These are phyloP conservation scores for Danio albolineatus DNA, from an alignment of 2,797 vertebrate genomes.

Conservation along the genomic window DNA sequence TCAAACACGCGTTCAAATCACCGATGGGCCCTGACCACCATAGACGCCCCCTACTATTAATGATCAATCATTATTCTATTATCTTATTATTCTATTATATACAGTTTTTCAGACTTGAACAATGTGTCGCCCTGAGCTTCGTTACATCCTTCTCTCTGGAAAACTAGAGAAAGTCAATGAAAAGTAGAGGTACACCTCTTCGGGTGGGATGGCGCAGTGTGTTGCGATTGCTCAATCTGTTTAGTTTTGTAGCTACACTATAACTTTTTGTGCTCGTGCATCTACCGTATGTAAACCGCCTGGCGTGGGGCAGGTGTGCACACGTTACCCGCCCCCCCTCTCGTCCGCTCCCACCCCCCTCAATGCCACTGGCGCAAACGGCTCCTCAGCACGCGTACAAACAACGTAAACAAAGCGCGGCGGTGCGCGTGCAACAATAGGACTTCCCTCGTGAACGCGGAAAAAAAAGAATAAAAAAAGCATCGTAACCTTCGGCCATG, in stretches of 20 bases:
- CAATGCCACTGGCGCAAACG: slow-evolving; percentile 34
- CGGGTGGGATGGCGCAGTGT: not conserved
- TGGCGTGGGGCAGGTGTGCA: slow-evolving; percentile 74
- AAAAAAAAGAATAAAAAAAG: slow-evolving; percentile 77
- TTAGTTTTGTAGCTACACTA: slow-evolving; percentile 14
- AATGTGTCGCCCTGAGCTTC: not conserved
- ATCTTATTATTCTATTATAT: no score
- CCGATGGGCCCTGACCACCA: not conserved
- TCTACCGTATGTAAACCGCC: slow-evolving; percentile 20
- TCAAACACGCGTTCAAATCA: slow-evolving; percentile 20
- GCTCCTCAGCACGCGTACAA: slow-evolving; percentile 12
- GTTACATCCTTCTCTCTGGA: not conserved
- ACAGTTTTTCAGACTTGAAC: not conserved
- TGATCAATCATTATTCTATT: not conserved
- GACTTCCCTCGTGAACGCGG: slow-evolving; percentile 8
- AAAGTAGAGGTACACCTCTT: slow-evolving; percentile 27
- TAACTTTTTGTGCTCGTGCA: slow-evolving; percentile 17
- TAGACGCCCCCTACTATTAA: not conserved
- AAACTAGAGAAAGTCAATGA: slow-evolving; percentile 21
- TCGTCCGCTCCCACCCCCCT: not conserved
- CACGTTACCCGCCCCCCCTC: slow-evolving; percentile 60
- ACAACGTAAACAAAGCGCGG: slow-evolving; percentile 55
- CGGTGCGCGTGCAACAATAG: slow-evolving; percentile 34
- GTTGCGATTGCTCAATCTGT: slow-evolving; percentile 19
- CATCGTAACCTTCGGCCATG: slow-evolving; percentile 99